Evolutionary conservation across 2,888 invertebrate species (phyloP), one percentile per base, ranked within the genome.

Genomic region (Papilio gigon): DNA sequence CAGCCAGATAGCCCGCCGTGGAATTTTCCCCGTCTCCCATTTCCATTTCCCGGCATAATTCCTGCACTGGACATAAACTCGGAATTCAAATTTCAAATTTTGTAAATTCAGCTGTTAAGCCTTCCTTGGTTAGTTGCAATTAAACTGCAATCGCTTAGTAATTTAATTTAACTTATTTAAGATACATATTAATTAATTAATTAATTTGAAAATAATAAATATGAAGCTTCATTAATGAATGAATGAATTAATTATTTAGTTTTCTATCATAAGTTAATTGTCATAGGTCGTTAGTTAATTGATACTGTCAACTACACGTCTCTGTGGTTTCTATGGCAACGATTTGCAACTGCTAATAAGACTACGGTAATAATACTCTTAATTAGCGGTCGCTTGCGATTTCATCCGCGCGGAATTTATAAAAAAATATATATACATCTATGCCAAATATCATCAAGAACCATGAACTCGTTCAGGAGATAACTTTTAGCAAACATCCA

Each of bases 1-100:
- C 76, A 78, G 80, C 80, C 81, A 84, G 84, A 84, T 82, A 82
- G 73, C 77, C 75, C 78, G 75, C 72, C 71, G 81, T 78, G 84
- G 83, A 85, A 83, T 80, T 83, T 80, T 74, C 80, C 82, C 74
- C 72, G 68, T 70, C 76, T 73, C 61, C 27, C 70, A 73, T 72
- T 74, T 73, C 72, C 58, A 66, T 66, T 70, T 69, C 20, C 65
- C 56, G 65, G 20, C 42, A 40, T 62, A 64, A 69, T 65, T 64
- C 53, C 65, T 27, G 64, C 65, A 47, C 40, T 56, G 33, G 40
- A 65, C 63, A 25, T 65, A 53, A 68, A 53, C 40, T 50, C 30
- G 30, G 40, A 63, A 60, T 64, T n/a, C 33, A 22, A 59, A 71
- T 67, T 68, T 65, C 63, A 61, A 61, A 58, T 66, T 63, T 64